Percentiles rank a stretch among this genome's conserved stretches.
Evolutionary conservation across 64 coral and sea anemone genomes (phyloP).

Genomic region (Actinia tenebrosa): DNA sequence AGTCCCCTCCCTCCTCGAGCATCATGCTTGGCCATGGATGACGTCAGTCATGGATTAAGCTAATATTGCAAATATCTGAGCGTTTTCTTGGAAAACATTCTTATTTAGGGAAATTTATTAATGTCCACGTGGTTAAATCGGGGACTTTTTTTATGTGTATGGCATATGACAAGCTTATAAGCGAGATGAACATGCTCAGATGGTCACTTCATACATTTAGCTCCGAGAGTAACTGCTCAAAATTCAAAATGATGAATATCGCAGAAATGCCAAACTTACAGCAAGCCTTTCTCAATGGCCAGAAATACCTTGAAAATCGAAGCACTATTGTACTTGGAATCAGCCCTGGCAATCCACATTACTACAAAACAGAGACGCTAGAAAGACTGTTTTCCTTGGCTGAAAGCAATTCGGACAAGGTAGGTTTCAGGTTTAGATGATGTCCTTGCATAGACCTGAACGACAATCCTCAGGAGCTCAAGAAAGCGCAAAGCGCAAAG

Average conservation of each 20-base stretch:
- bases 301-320: slow-evolving; percentile 30
- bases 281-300: slow-evolving; percentile 30
- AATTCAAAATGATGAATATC: not conserved
- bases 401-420: slow-evolving; percentile 43
- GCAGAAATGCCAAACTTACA: not conserved
- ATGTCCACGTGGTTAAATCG: not conserved
- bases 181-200: not conserved
- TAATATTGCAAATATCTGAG: not conserved
- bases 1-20: too few relatives aligned
- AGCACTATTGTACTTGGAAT: slow-evolving; percentile 53
- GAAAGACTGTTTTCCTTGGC: slow-evolving; percentile 42
- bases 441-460: not conserved
- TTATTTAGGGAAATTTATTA: not conserved
- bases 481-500: too few relatives aligned
- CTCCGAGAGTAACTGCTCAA: not conserved
- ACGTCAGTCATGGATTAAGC: too few relatives aligned
- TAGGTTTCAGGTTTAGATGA: not conserved
- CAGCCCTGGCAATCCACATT: slow-evolving; percentile 79
- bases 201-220: not conserved
- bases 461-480: too few relatives aligned
- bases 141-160: not conserved
- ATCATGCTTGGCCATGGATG: too few relatives aligned
- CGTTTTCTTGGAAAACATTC: not conserved
- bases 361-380: slow-evolving; percentile 55
- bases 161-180: not conserved